Base-by-base conservation (phyloP, 2,113 vertebrate genomes). In the Ahaetulla prasina region DNA sequence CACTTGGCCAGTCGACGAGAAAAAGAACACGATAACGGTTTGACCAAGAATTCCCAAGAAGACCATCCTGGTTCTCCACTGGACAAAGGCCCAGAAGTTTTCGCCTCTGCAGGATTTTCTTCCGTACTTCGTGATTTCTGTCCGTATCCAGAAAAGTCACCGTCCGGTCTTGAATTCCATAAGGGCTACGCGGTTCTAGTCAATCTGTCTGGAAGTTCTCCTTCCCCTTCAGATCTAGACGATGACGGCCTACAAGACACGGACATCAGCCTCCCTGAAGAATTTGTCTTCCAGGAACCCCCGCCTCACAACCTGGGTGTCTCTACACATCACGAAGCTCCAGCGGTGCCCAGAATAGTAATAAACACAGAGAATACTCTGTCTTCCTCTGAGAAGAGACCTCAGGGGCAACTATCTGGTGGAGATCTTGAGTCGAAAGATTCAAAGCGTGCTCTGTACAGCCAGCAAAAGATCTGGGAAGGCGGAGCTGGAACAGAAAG, bases 121-220 rank as follows among this genome's bases (percentile, higher is more conserved):
- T 84, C 23, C 8, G 92, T 90, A 11, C 89, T 93, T 27, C 49
- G 16, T 0, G 20, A 91, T 8, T 54, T 50, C 5, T 92, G 87
- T 23, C 53, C 0, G 16, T 43, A 88, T 84, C 88, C 80, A 7
- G 60, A 1, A 27, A 95, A 84, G 23, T 12, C 87, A 6, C 89
- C 93, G 12, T 96, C 95, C 3, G 94, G 95, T 49, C 87, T 87
- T 85, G 97, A 95, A 88, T 98, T 98, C 93, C 97, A 95, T 63
- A 96, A 96, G 25, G 97, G 85, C 7, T 94, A 96, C 7, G 97
- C 97, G 0, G 50, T 94, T 88, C 63, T 94, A 60, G 92, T 96
- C 1, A 92, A 95, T 22, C 57, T 97, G n/a, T 97, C 55, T 0
- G 91, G 93, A 91, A 96, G 96, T 86, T 96, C 97, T 0, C 0